phyloP scores from a whole-genome alignment of 2,113 vertebrate species.

The Thunnus maccoyii region DNA sequence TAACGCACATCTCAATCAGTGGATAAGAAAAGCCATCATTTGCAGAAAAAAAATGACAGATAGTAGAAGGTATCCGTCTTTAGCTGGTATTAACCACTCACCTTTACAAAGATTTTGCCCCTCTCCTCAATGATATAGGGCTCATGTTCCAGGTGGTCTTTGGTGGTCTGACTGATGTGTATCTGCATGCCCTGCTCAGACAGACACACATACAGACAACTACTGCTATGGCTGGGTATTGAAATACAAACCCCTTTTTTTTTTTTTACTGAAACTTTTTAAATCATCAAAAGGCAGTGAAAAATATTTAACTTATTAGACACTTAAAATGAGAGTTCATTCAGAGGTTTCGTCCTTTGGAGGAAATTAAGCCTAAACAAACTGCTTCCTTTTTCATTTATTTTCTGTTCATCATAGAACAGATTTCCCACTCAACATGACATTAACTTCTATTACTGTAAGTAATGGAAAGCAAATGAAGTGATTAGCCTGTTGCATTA shows the following conservation, averaged over 20 bases:
- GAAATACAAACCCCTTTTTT: background rate
- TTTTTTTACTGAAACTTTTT: background rate
- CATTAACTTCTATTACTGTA: conserved; percentile 42
- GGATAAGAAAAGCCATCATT: background rate
- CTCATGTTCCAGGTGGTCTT: conserved; percentile 85
- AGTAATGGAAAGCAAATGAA: conserved; percentile 60
- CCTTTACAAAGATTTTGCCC: conserved; percentile 86
- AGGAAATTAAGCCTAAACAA: conserved; percentile 30
- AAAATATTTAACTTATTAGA: background rate
- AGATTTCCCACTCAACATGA: conserved; percentile 32
- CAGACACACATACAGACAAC: conserved; percentile 40
- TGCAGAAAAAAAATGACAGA: background rate
- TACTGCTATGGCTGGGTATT: conserved; percentile 21
- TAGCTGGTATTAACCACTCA: conserved; percentile 19
- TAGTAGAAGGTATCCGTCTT: background rate
- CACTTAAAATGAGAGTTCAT: conserved; percentile 8
- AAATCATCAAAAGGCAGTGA: background rate
- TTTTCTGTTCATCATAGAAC: conserved; percentile 25
- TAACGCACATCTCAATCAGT: background rate
- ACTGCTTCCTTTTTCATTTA: background rate
- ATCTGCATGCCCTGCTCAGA: conserved; percentile 86
- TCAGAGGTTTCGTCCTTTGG: background rate
- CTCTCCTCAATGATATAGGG: conserved; percentile 84
- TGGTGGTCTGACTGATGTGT: conserved; percentile 86
- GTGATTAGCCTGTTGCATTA: conserved; percentile 57